Evolutionary conservation across 23 tunicate species (phyloP), one percentile per base, ranked within the genome.

Genomic region (Styela plicata): DNA sequence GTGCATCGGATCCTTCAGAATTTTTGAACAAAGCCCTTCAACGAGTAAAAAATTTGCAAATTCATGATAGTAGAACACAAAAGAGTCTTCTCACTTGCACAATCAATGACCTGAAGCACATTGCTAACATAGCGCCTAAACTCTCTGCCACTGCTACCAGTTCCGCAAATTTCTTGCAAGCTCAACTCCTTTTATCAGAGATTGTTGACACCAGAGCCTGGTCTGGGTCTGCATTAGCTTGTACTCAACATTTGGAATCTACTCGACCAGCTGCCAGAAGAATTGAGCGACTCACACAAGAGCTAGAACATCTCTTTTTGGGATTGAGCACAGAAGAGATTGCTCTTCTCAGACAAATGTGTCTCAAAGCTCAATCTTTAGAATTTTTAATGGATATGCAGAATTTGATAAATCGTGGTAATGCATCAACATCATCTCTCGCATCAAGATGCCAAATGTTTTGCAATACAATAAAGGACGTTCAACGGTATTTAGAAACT

Each of bases 121-220:
- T 87, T 26, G 87, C 89, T 28, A 64, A 69, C 23, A 64, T 93
- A 29, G 89, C 91, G 30, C 89, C 98, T 2, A 3, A 80, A 1
- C 85, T 88, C 18, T 64, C 98, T 16, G 85, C 98, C 62, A 93
- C 98, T 31, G 92, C 93, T 23, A 85, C 86, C 37, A 89, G 98
- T 63, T 85, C 90, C 3, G 93, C 93, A 18, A 91, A 88, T 65
- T 84, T 88, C 76, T 81, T 93, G 44, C 94, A 93, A 85, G 89
- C 98, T 3, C 98, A 93, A 69, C 89, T 93, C 24, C 85, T 93
- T 3, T 69, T 93, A 26, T 88, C 87, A 5, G 90, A 84, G 78
- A 89, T 93, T 0, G 90, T 91, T 2, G 97, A 91, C 61, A 70
- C 64, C 22, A 83, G 80, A 53, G 70, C 80, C 2, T 87, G 88